phyloP scores from a whole-genome alignment of 1,140 invertebrate genomes.

The Ectropis grisescens region DNA sequence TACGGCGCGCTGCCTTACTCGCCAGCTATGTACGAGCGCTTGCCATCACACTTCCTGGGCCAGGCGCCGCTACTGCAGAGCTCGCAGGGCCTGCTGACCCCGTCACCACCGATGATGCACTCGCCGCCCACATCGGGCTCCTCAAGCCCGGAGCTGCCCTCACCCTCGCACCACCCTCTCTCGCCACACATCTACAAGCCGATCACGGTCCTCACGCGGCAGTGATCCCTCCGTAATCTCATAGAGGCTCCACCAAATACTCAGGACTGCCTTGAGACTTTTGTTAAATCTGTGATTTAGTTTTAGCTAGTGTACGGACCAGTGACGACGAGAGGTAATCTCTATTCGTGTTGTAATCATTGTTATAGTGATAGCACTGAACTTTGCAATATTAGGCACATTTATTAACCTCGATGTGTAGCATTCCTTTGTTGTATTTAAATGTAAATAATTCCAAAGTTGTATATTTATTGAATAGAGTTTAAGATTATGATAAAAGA shows the following conservation, averaged over 20 bases:
- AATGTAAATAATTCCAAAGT: conserved; percentile 55
- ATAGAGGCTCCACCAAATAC: conserved; percentile 18
- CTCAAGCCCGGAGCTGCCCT: conserved; percentile 46
- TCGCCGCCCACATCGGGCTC: conserved; percentile 44
- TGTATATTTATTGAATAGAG: conserved; percentile 58
- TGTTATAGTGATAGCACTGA: background rate
- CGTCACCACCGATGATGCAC: conserved; percentile 37
- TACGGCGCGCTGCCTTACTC: conserved; percentile 38
- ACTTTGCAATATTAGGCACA: conserved; percentile 31
- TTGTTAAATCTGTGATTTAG: conserved; percentile 21
- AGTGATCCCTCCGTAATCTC: conserved; percentile 29
- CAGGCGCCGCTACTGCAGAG: conserved; percentile 29
- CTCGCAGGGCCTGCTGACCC: conserved; percentile 25
- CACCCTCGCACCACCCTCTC: conserved; percentile 45
- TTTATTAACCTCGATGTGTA: conserved; percentile 13
- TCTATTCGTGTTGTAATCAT: conserved; percentile 16
- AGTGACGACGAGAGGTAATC: conserved; percentile 27
- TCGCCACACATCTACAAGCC: conserved; percentile 59
- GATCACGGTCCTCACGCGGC: conserved; percentile 47
- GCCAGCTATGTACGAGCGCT: conserved; percentile 38
- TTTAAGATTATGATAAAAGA: conserved; percentile 35
- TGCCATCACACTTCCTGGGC: conserved; percentile 34
- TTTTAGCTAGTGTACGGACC: conserved; percentile 20
- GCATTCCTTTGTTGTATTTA: conserved; percentile 43
- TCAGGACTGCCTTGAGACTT: conserved; percentile 1